Evolutionary conservation across 2,888 invertebrate genomes (phyloP), one percentile per base, ranked within the genome.

Genomic region (Drosophila gaucha): DNA sequence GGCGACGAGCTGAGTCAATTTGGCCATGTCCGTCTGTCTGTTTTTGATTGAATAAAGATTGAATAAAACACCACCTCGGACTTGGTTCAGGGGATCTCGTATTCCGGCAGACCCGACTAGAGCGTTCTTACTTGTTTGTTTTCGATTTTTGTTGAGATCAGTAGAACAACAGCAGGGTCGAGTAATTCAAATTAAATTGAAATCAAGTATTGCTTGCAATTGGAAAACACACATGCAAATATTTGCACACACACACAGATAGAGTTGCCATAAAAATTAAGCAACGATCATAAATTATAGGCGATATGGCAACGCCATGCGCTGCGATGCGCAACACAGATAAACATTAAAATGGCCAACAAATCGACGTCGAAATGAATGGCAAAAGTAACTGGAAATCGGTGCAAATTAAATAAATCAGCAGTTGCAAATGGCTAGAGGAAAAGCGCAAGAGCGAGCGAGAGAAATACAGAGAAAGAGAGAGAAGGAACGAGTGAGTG

Each of bases 201-300:
- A 82, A 82, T 77, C 68, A 79, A 66, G 70, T 76, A 86, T 82
- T 65, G 79, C 83, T 82, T 76, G 80, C 71, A 73, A 82, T 75
- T 82, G 71, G 49, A 80, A n/a, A n/a, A n/a, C n/a, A n/a, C n/a
- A n/a, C n/a, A n/a, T n/a, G n/a, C n/a, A n/a, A n/a, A n/a, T n/a
- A n/a, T n/a, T n/a, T n/a, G n/a, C n/a, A n/a, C n/a, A n/a, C n/a
- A n/a, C n/a, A n/a, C n/a, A n/a, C n/a, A n/a, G n/a, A n/a, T n/a
- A 44, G 33, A 28, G 18, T 43, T 64, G 38, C 39, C 51, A 60
- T 52, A 63, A 66, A 59, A 74, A 74, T 74, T 71, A 58, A 63
- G 64, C 75, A 78, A 69, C 67, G 46, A 38, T 54, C 57, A 62
- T 59, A 64, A 77, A 73, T 77, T 73, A 77, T 50, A 50, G 66